These are phyloP conservation scores for Oophaga sylvatica DNA, from an alignment of 2,797 vertebrate species.

Conservation along the genomic window DNA sequence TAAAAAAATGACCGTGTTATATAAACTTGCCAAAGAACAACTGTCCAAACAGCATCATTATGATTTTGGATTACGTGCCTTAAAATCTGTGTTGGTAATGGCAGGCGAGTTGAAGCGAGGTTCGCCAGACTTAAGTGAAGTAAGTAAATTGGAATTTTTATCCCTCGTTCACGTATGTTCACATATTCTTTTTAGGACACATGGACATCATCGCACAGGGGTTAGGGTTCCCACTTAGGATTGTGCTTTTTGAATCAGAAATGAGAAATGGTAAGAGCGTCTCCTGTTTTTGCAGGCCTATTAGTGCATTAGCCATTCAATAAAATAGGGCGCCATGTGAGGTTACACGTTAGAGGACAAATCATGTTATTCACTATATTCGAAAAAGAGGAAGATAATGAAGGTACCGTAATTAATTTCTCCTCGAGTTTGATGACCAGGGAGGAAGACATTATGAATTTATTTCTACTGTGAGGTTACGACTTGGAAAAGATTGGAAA, in stretches of 20 bases:
- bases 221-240: not conserved
- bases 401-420: no score
- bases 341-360: not conserved
- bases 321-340: not conserved
- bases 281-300: not conserved
- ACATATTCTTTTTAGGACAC: not conserved
- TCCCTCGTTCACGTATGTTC: no score
- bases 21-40: conserved; percentile 91
- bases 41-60: conserved; percentile 97
- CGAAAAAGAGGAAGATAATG: no score
- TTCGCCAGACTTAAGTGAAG: conserved; percentile 88
- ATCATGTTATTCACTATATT: not conserved
- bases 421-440: not conserved
- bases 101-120: conserved; percentile 94
- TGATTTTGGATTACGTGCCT: conserved; percentile 94
- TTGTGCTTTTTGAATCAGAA: not conserved
- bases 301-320: not conserved
- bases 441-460: not conserved
- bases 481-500: not conserved
- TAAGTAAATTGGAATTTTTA: conserved; percentile 64
- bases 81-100: conserved; percentile 96
- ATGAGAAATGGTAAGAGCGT: not conserved
- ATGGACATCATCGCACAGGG: no score
- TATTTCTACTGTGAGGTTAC: not conserved
- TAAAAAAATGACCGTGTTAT: conserved; percentile 98